A percentile compares a stretch with the other conserved stretches of the same genome.
Conservation (phyloP, 2,888 invertebrate genomes). For the Parnassius mnemosyne region DNA sequence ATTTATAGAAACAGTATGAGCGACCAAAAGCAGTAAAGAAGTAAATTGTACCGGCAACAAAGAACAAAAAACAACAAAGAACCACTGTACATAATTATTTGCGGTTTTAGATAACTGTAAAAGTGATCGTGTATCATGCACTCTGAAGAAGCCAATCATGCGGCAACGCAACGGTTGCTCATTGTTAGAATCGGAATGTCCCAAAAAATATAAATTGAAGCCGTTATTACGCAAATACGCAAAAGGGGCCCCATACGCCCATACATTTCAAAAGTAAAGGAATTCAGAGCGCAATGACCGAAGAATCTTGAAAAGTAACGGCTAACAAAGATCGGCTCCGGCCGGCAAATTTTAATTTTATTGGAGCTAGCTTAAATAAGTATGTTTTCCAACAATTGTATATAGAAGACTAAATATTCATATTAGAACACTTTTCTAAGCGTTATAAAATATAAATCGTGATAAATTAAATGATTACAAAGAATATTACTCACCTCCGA, state of each 20-base stretch:
- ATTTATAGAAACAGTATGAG: constrained; percentile 9
- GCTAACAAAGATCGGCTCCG: constrained; percentile 42
- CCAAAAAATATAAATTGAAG: constrained; percentile 40
- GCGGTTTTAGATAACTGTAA: constrained; percentile 27
- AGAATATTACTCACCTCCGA: constrained; percentile 63
- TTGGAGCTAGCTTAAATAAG: constrained; percentile 1
- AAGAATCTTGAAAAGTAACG: constrained; percentile 76
- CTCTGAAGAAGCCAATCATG: constrained; percentile 50
- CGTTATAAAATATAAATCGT: too few species aligned
- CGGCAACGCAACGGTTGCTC: constrained; percentile 50
- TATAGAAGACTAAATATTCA: constrained; percentile 26
- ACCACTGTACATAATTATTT: constrained; percentile 22
- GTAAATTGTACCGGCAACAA: neutral
- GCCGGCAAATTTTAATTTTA: constrained; percentile 33
- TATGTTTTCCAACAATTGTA: constrained; percentile 17
- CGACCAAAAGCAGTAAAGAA: constrained; percentile 2
- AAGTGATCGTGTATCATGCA: constrained; percentile 24
- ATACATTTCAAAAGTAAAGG: constrained; percentile 39
- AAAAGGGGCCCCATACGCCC: constrained; percentile 42
- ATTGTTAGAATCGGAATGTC: constrained; percentile 32
- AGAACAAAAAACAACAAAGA: constrained; percentile 11
- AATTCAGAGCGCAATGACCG: constrained; percentile 67
- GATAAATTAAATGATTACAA: constrained; percentile 29
- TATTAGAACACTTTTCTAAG: too few species aligned
- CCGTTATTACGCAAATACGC: constrained; percentile 45